A percentile compares a stretch with the other conserved stretches of the same genome.
phyloP scores from a whole-genome alignment of 2,113 vertebrate species.

The Garra rufa region DNA sequence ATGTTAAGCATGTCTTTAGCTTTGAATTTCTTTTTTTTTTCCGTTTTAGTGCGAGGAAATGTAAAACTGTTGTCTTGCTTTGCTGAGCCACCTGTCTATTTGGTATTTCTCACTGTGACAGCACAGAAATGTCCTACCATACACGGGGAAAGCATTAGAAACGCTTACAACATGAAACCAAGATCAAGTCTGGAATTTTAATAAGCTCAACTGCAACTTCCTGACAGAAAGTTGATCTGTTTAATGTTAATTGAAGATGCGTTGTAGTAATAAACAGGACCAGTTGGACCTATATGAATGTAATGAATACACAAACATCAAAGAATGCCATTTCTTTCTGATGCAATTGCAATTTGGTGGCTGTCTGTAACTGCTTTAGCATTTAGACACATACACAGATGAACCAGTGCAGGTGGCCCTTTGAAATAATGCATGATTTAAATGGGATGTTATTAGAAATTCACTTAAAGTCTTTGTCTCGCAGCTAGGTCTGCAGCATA shows the following conservation, averaged over 20 bases:
- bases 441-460: not conserved
- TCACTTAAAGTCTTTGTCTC: not conserved
- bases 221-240: not conserved
- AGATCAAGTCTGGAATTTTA: not conserved
- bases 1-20: not conserved
- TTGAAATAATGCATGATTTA: slow-evolving; percentile 2
- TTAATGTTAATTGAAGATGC: slow-evolving; percentile 34
- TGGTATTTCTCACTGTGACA: not conserved
- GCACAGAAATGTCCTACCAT: not conserved
- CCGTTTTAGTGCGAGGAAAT: not conserved
- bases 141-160: not conserved
- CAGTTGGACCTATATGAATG: not conserved
- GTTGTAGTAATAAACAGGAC: not conserved
- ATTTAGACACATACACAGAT: not conserved
- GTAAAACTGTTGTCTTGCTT: not conserved
- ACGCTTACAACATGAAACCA: not conserved
- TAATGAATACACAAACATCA: slow-evolving; percentile 36
- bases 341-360: slow-evolving; percentile 10
- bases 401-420: not conserved
- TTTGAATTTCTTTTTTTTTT: not conserved
- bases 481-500: not conserved
- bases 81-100: slow-evolving; percentile 1
- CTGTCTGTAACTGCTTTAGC: not conserved
- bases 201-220: not conserved
- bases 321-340: slow-evolving; percentile 31